phyloP scores from a whole-genome alignment of 92 coral and sea anemone genomes.

The Chrysogorgia sp. region DNA sequence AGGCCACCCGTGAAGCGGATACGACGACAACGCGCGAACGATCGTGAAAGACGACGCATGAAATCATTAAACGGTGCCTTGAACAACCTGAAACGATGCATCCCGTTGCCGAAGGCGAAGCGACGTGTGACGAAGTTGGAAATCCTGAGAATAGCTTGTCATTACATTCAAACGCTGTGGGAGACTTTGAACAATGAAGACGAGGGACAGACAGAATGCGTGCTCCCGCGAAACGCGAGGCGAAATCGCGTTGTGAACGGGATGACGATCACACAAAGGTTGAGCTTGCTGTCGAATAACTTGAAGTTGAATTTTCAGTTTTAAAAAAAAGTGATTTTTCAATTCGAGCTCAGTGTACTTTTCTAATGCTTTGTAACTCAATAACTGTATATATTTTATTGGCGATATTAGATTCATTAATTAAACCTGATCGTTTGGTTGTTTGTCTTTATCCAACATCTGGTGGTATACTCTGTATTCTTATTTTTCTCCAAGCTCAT shows the following conservation, averaged over 20 bases:
- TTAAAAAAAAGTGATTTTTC: not conserved
- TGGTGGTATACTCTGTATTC: too few species aligned
- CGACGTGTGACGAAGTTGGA: slow-evolving; percentile 96
- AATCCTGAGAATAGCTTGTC: slow-evolving; percentile 93
- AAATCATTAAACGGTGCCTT: slow-evolving; percentile 88
- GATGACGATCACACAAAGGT: slow-evolving; percentile 91
- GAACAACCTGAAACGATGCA: slow-evolving; percentile 90
- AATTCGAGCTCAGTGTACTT: not conserved
- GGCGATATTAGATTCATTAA: too few species aligned
- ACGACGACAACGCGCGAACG: slow-evolving; percentile 99
- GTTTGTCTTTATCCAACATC: too few species aligned
- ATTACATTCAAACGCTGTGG: slow-evolving; percentile 85
- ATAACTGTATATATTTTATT: too few species aligned
- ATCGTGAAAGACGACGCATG: slow-evolving; percentile 96
- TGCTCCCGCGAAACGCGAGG: slow-evolving; percentile 45
- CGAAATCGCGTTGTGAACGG: slow-evolving; percentile 88
- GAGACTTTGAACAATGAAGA: slow-evolving; percentile 89
- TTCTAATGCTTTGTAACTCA: not conserved
- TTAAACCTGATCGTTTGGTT: too few species aligned
- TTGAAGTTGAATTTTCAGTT: slow-evolving; percentile 42
- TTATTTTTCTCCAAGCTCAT: too few species aligned
- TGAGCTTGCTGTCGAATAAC: slow-evolving; percentile 74
- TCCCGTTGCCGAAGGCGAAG: slow-evolving; percentile 95
- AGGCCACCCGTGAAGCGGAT: slow-evolving; percentile 90
- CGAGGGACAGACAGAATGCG: slow-evolving; percentile 31